Evolutionary conservation across 2,888 invertebrate genomes (phyloP), one percentile per base, ranked within the genome.

Genomic region (Hirudinaria manillensis): DNA sequence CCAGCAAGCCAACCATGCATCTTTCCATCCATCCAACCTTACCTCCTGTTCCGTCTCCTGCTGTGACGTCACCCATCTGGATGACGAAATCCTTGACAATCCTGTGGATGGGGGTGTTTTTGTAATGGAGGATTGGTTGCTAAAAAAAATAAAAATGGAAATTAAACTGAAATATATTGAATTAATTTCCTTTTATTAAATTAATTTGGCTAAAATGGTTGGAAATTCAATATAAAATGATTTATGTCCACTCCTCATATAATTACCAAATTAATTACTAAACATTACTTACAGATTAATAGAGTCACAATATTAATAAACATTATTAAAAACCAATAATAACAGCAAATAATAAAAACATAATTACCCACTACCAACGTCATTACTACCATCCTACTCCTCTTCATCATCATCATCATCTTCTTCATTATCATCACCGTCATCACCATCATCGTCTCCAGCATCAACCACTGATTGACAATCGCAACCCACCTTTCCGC

Each of bases 51-150:
- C 86, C 86, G 76, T 86, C 85, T 21, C 82, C 81, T 19, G 79
- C 80, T 13, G 84, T 82, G 77, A 85, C 81, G 78, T 86, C 86
- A 70, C 86, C 86, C 81, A 84, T 84, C 79, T 86, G 86, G 55
- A 86, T 79, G 70, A 85, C 81, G 78, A 85, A 84, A 78, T 86
- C 86, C 36, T 81, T 81, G 19, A 86, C 84, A 29, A 85, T 78
- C 65, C 85, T 80, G 79, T 86, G 86, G 74, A 86, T 79, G 55
- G 79, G 78, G 0, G 81, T 82, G 76, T 81, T 81, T 76, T 83
- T 84, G 82, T 82, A 86, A 24, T 78, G 79, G 27, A 79, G 75
- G 24, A 56, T 75, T 29, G 75, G 56, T 75, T 77, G 72, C 82
- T 27, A 24, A 45, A 21, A 61, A 10, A 29, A 45, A 10, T 45